phyloP scores from a whole-genome alignment of 2,888 invertebrate species.

The Standfussiana lucernea region DNA sequence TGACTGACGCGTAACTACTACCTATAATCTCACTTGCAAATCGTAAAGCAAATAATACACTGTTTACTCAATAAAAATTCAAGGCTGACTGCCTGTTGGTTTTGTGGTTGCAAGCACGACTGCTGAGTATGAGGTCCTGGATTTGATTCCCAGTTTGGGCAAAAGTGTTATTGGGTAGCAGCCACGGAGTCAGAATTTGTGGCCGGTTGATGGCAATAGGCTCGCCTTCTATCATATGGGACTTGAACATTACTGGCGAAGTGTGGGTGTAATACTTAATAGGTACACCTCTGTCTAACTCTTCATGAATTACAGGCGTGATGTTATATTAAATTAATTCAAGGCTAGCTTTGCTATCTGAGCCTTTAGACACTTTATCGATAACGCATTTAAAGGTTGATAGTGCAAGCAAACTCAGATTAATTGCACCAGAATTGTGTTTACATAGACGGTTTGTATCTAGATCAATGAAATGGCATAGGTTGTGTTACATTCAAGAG shows the following conservation, averaged over 20 bases:
- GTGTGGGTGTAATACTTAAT: neutral
- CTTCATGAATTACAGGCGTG: neutral
- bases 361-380: neutral
- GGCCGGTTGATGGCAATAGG: neutral
- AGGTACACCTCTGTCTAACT: neutral
- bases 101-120: neutral
- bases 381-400: slow-evolving; percentile 14
- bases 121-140: neutral
- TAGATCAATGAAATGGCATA: slow-evolving; percentile 35
- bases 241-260: neutral
- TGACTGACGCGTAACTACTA: slow-evolving; percentile 1
- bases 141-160: neutral
- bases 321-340: neutral
- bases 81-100: slow-evolving; percentile 23
- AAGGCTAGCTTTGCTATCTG: slow-evolving; percentile 31
- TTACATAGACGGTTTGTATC: slow-evolving; percentile 19
- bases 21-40: slow-evolving; percentile 32
- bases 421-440: slow-evolving; percentile 24
- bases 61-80: slow-evolving; percentile 31
- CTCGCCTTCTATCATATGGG: neutral
- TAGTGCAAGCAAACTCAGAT: slow-evolving; percentile 4
- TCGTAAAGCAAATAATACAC: slow-evolving; percentile 26
- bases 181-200: neutral
- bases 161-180: neutral
- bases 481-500: neutral